Evolutionary conservation across 1,140 invertebrate species (phyloP), one percentile per base, ranked within the genome.

Genomic region (Nasonia longicornis): DNA sequence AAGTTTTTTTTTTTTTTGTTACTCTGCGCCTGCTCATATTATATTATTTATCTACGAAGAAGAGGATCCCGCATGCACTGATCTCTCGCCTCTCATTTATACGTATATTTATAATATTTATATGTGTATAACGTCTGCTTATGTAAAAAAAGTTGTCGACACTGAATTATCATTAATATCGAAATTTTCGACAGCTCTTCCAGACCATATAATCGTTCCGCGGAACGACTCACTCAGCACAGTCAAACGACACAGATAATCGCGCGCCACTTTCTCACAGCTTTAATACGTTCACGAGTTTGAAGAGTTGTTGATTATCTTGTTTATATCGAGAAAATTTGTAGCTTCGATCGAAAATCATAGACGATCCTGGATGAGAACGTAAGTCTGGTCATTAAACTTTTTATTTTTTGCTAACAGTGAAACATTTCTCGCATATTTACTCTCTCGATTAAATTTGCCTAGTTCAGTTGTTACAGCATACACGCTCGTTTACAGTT

Each of bases 141-240:
- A 29, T 12, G 75, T 69, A 77, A 69, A 77, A 64, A 29, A 77
- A 64, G 73, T 63, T 66, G 31, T 77, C 42, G 75, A 77, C 38
- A 48, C 64, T 48, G 22, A 77, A 48, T 77, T 29, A 45, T n/a
- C 52, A 58, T 29, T 69, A 26, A 77, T 77, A 48, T 67, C 22
- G 64, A 26, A 66, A 31, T 64, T 20, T 64, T 58, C 16, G 45
- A 48, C 45, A 48, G 45, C 45, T 48, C 45, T 48, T 48, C 45
- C 14, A 48, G 45, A 48, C 14, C 8, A 3, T 6, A 35, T 8
- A 42, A 58, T 0, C 52, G 52, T 58, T 58, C 38, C 38, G 6
- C 7, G 8, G 38, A 42, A 42, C 38, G 38, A 42, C 38, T 42
- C 52, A 58, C 52, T 20, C 52, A 20, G 16, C 52, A 42, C 38